phyloP scores from a whole-genome alignment of 2,888 invertebrate species.

The Drosophila anomalata region DNA sequence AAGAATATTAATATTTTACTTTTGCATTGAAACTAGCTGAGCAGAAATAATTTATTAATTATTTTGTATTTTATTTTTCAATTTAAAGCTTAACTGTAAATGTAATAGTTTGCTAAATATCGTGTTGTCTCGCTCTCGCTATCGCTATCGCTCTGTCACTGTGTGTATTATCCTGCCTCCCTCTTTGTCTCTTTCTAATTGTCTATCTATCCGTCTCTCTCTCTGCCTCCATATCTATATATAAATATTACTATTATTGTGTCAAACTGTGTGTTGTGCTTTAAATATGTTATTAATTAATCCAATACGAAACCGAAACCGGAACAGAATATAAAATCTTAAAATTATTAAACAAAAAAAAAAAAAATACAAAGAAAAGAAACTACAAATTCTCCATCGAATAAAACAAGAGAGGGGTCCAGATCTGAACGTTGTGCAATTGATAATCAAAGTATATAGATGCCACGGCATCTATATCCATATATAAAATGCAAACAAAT shows the following conservation, averaged over 20 bases:
- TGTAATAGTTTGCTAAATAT: slow-evolving; percentile 32
- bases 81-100: slow-evolving; percentile 30
- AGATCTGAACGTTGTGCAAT: slow-evolving; percentile 80
- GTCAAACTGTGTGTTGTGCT: slow-evolving; percentile 80
- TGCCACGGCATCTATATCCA: slow-evolving; percentile 46
- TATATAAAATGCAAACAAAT: slow-evolving; percentile 57
- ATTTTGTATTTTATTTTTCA: slow-evolving; percentile 9
- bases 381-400: slow-evolving; percentile 52
- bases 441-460: slow-evolving; percentile 45
- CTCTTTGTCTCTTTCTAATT: slow-evolving; percentile 28
- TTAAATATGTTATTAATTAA: slow-evolving; percentile 60
- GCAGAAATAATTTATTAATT: neutral
- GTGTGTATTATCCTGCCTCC: slow-evolving; percentile 71
- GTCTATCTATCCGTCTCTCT: slow-evolving; percentile 27
- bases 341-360: slow-evolving; percentile 25
- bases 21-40: slow-evolving; percentile 29
- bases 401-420: slow-evolving; percentile 81
- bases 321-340: slow-evolving; percentile 28
- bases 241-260: slow-evolving; percentile 69
- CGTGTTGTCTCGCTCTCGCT: slow-evolving; percentile 17
- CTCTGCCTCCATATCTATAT: slow-evolving; percentile 40
- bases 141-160: slow-evolving; percentile 46
- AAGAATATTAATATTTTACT: slow-evolving; percentile 1
- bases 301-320: slow-evolving; percentile 43
- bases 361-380: slow-evolving; percentile 20